phyloP scores from a whole-genome alignment of 2,797 vertebrate species.

The Acanthurus tractus region DNA sequence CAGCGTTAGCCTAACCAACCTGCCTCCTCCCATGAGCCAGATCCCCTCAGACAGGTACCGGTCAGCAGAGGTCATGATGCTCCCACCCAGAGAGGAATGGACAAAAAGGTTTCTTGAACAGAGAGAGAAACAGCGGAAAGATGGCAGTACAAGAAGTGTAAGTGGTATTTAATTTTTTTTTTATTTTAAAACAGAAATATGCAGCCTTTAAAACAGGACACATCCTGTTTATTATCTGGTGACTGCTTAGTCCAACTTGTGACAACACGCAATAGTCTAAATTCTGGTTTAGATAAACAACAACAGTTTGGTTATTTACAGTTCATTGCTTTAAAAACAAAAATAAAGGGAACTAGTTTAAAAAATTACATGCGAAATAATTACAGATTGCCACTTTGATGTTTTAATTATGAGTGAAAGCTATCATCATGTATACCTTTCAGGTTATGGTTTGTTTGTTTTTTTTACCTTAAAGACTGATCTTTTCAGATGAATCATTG shows the following conservation, averaged over 20 bases:
- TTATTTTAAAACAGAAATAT: not conserved
- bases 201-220: not conserved
- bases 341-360: not conserved
- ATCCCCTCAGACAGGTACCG: slow-evolving; percentile 91
- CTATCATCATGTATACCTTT: no score
- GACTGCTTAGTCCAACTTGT: not conserved
- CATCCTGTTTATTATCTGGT: not conserved
- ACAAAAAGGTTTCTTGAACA: slow-evolving; percentile 89
- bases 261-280: not conserved
- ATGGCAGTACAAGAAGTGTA: slow-evolving; percentile 70
- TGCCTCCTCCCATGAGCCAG: slow-evolving; percentile 91
- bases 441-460: no score
- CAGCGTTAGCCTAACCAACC: slow-evolving; percentile 68
- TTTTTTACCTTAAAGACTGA: not conserved
- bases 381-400: no score
- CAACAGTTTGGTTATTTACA: not conserved
- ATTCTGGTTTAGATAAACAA: not conserved
- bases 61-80: slow-evolving; percentile 84
- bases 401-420: not conserved
- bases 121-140: slow-evolving; percentile 75
- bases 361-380: not conserved
- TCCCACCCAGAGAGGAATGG: slow-evolving; percentile 89
- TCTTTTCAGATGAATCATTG: not conserved
- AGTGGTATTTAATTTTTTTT: slow-evolving; percentile 43
- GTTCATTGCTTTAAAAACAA: slow-evolving; percentile 10